Conservation (phyloP, 2,113 vertebrate species). For the Chaetops frenatus region DNA sequence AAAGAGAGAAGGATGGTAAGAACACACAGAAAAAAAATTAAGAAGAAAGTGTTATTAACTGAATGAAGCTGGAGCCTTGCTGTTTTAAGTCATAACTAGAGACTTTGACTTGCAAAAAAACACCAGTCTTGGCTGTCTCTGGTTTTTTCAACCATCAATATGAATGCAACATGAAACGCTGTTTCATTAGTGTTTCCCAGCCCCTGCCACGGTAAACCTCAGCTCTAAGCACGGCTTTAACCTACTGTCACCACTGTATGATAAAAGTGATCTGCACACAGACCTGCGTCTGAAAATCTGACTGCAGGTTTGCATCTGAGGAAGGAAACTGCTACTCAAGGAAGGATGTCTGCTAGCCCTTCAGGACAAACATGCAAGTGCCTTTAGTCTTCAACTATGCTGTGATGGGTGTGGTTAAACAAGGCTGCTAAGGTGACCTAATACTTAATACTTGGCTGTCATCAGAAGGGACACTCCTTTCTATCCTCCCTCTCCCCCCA, state of each 20-base stretch:
- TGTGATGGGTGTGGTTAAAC: neutral
- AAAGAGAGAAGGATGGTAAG: neutral
- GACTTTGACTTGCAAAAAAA: neutral
- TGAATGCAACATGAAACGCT: neutral
- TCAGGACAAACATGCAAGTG: neutral
- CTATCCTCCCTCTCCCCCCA: neutral
- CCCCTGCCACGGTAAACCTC: rapidly evolving
- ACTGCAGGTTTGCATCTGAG: neutral
- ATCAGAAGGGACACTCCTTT: neutral
- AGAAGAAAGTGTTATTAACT: neutral
- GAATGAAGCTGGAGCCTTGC: neutral
- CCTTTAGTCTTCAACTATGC: neutral
- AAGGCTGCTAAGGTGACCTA: neutral
- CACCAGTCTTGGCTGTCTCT: neutral
- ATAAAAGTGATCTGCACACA: neutral
- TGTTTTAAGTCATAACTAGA: neutral
- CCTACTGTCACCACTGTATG: neutral
- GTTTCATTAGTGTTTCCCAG: neutral
- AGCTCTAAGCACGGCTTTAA: neutral
- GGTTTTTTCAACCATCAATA: neutral
- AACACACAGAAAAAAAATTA: neutral
- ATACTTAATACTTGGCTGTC: neutral
- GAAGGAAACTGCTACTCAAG: conserved; percentile 14
- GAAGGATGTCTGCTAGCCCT: neutral
- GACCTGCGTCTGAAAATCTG: neutral